phyloP scores from a whole-genome alignment of 2,888 invertebrate genomes.

The Andrena flavipes region DNA sequence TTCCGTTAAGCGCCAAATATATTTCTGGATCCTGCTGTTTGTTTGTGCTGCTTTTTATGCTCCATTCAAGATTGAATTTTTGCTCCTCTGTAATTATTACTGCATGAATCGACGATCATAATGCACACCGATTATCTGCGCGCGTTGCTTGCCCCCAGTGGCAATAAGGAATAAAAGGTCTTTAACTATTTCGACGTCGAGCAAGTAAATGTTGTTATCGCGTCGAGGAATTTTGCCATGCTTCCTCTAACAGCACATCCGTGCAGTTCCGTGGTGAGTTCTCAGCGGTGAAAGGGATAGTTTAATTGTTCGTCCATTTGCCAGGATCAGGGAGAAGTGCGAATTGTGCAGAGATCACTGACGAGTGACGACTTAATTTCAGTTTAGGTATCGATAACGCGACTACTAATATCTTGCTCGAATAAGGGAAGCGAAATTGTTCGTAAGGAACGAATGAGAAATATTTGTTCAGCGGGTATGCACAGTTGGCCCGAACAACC shows the following conservation, averaged over 20 bases:
- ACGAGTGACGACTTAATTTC: neutral
- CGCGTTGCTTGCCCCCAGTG: too few relatives aligned
- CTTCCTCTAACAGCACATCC: neutral
- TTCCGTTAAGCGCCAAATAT: too few relatives aligned
- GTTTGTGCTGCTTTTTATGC: too few relatives aligned
- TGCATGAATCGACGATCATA: neutral
- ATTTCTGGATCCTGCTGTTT: too few relatives aligned
- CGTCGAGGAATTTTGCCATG: constrained; percentile 7
- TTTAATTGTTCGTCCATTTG: too few relatives aligned
- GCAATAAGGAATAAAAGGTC: neutral
- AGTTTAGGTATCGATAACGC: neutral
- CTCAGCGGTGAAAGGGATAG: neutral
- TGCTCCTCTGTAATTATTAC: neutral
- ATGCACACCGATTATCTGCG: neutral
- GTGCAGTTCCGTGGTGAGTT: too few relatives aligned
- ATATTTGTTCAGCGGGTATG: neutral
- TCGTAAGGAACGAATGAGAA: neutral
- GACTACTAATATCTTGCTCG: neutral
- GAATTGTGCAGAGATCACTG: neutral
- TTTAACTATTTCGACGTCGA: neutral
- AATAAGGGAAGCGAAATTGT: neutral
- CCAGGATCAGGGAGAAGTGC: neutral
- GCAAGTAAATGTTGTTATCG: constrained; percentile 24
- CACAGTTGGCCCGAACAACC: neutral
- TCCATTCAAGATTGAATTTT: too few relatives aligned